phyloP scores from a whole-genome alignment of 92 coral and sea anemone species.

The Parazoanthus darwini region DNA sequence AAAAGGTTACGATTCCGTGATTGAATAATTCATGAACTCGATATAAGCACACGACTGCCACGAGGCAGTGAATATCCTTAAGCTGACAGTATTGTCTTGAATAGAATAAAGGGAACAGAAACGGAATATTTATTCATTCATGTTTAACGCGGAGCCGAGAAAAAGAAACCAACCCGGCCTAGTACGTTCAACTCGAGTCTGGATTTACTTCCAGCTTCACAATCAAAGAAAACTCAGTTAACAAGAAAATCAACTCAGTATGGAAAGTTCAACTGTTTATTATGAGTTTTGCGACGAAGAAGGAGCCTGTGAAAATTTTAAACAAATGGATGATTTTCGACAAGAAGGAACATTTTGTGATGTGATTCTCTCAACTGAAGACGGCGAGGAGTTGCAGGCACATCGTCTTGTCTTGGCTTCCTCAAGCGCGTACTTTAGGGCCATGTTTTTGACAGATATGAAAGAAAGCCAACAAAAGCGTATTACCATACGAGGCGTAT shows the following conservation, averaged over 20 bases:
- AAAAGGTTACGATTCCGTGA: background rate
- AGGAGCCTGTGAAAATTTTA: conserved; percentile 63
- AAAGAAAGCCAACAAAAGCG: conserved; percentile 84
- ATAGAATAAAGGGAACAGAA: conserved; percentile 15
- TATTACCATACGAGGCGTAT: conserved; percentile 79
- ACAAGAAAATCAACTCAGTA: background rate
- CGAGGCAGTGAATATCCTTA: conserved; percentile 21
- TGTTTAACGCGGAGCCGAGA: background rate
- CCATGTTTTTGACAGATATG: conserved; percentile 97
- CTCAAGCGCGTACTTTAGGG: conserved; percentile 89
- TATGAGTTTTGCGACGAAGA: conserved; percentile 78
- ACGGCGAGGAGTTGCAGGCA: conserved; percentile 78
- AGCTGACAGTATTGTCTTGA: conserved; percentile 28
- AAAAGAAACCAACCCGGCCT: background rate
- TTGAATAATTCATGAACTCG: conserved; percentile 34
- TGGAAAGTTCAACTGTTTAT: conserved; percentile 67
- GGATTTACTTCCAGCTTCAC: background rate
- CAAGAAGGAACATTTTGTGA: conserved; percentile 82
- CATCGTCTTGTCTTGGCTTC: conserved; percentile 91
- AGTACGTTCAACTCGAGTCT: background rate
- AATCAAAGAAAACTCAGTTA: background rate
- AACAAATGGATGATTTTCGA: conserved; percentile 84
- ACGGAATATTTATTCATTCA: conserved; percentile 7
- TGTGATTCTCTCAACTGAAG: conserved; percentile 80
- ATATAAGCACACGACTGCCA: conserved; percentile 41